These are phyloP conservation scores for Drosophila anomelani DNA, from an alignment of 2,888 invertebrate species.

Conservation along the genomic window DNA sequence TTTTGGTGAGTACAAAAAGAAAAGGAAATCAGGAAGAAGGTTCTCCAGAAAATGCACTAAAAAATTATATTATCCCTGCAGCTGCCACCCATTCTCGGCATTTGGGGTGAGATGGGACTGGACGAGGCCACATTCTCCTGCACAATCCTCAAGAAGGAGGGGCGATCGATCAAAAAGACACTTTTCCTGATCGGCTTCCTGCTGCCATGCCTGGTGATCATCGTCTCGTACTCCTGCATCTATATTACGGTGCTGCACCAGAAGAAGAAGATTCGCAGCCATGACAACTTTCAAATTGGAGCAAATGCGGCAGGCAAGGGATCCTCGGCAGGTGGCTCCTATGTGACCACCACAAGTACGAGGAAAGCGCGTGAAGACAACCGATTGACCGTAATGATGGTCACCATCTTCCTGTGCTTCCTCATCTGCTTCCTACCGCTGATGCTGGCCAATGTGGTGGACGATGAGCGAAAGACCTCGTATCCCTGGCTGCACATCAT, in stretches of 20 bases:
- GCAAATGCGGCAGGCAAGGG: slow-evolving; percentile 60
- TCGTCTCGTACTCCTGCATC: slow-evolving; percentile 93
- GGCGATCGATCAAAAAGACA: slow-evolving; percentile 92
- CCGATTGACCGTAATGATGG: slow-evolving; percentile 94
- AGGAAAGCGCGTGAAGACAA: slow-evolving; percentile 87
- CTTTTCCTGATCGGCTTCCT: slow-evolving; percentile 93
- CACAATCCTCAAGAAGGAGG: slow-evolving; percentile 92
- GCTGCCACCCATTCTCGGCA: slow-evolving; percentile 91
- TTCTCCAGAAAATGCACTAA: background rate
- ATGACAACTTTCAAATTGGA: slow-evolving; percentile 85
- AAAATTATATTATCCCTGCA: slow-evolving; percentile 79
- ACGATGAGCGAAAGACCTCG: slow-evolving; percentile 88
- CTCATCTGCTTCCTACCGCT: slow-evolving; percentile 94
- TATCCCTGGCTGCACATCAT: slow-evolving; percentile 92
- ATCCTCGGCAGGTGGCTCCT: slow-evolving; percentile 76
- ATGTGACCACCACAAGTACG: slow-evolving; percentile 78
- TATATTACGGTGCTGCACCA: slow-evolving; percentile 92
- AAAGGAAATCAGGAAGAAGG: background rate
- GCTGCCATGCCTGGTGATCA: slow-evolving; percentile 93
- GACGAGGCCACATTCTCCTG: slow-evolving; percentile 94
- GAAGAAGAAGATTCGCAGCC: slow-evolving; percentile 89
- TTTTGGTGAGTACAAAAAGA: slow-evolving; percentile 86
- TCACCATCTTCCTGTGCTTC: slow-evolving; percentile 94
- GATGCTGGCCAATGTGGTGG: slow-evolving; percentile 94
- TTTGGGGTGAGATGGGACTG: slow-evolving; percentile 94